phyloP scores from a whole-genome alignment of 2,888 invertebrate species.

The Pyrrhosoma nymphula region DNA sequence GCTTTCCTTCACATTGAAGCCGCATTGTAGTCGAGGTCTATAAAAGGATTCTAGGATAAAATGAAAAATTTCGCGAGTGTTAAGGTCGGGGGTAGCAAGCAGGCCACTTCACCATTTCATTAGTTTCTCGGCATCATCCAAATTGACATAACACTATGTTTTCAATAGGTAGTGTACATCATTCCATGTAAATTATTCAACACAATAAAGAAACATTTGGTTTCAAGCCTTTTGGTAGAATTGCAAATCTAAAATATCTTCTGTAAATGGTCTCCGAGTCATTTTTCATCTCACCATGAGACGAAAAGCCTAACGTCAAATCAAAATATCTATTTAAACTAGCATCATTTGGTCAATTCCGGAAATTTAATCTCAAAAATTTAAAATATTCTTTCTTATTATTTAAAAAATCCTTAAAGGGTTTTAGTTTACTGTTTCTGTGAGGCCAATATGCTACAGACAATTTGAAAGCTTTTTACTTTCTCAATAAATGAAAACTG shows the following conservation, averaged over 20 bases:
- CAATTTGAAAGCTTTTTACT: not conserved
- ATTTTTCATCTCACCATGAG: too few species aligned
- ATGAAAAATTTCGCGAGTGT: not conserved
- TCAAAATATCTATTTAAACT: not conserved
- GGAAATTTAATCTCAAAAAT: not conserved
- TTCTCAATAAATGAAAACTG: not conserved
- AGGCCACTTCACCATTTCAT: not conserved
- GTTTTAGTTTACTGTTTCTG: not conserved
- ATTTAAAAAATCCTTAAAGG: not conserved
- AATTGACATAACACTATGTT: conserved; percentile 11
- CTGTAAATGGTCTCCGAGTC: not conserved
- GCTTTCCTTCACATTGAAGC: not conserved
- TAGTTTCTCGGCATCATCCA: conserved; percentile 21
- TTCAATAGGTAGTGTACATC: not conserved
- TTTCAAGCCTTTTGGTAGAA: too few species aligned
- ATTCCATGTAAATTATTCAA: not conserved
- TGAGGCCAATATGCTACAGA: not conserved
- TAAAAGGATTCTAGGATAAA: not conserved
- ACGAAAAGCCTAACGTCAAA: too few species aligned
- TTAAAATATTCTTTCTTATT: not conserved
- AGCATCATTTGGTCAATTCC: not conserved
- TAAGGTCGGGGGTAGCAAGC: not conserved
- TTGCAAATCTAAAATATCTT: too few species aligned
- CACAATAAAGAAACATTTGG: too few species aligned
- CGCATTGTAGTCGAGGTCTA: not conserved